Evolutionary conservation across 1,140 invertebrate species (phyloP), one percentile per base, ranked within the genome.

Genomic region (Heliconius nattereri): DNA sequence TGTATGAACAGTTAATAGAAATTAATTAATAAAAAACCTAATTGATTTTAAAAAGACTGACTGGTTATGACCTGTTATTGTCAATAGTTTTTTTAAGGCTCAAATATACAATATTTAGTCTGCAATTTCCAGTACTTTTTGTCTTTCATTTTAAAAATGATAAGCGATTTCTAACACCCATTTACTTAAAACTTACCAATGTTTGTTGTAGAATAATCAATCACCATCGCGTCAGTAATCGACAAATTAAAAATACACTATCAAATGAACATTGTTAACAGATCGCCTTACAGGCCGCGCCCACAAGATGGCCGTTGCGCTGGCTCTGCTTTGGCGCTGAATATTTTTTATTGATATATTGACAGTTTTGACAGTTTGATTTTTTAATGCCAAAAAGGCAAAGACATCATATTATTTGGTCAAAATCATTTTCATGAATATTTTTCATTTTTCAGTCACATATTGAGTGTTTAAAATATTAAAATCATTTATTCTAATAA

Each of bases 251-350:
- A 76, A 66, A 66, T 11, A 66, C 57, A 76, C 45, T 76, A 32
- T 29, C 57, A 70, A 76, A 45, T 70, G 66, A 29, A 37, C 73
- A 79, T 79, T 76, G 72, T 90, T 88, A 86, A 89, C 88, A 89
- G 85, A 89, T 89, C 84, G 78, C 26, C 84, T 90, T 90, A 85
- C 88, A 83, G 78, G 84, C 84, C 87, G 86, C 89, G 86, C 89
- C 88, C 85, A 87, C 87, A 90, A 90, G 78, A 90, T 90, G 89
- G 89, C 89, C 82, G 86, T 76, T 35, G 35, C 71, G 19, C 32
- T 37, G 70, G 70, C 20, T 72, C 71, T 40, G 71, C 71, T 72
- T 72, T 72, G 71, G 29, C 26, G 35, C 35, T 37, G 1, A 40
- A 40, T 72, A 72, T 40, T 40, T 40, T 72, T 40, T 20, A 35